Conservation (phyloP, 1,140 invertebrate species). For the Bombus waltoni region DNA sequence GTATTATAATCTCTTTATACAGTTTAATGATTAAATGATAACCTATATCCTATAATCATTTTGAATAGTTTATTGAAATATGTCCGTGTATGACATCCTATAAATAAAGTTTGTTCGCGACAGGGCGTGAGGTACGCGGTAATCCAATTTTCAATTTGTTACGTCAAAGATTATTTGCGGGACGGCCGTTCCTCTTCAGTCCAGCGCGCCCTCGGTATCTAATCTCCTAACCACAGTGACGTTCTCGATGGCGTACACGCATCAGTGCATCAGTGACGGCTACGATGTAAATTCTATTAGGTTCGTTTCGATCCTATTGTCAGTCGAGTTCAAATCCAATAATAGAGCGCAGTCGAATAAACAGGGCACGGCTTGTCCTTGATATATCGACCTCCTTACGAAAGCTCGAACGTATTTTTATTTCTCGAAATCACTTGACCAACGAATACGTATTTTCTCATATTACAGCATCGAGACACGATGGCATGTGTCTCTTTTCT, state of each 20-base stretch:
- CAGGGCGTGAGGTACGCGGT: neutral
- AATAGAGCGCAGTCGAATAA: constrained; percentile 46
- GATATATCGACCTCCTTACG: constrained; percentile 52
- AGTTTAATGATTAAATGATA: too few species aligned
- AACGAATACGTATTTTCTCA: constrained; percentile 31
- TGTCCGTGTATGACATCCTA: neutral
- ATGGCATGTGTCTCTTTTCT: neutral
- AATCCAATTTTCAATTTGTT: constrained; percentile 41
- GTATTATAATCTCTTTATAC: neutral
- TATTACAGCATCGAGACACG: neutral
- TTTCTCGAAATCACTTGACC: constrained; percentile 52
- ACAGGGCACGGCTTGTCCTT: constrained; percentile 45
- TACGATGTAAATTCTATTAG: constrained; percentile 42
- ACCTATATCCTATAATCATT: neutral
- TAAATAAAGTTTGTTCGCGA: too few species aligned
- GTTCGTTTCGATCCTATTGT: constrained; percentile 44
- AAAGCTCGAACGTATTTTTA: constrained; percentile 55
- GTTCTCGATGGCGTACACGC: neutral
- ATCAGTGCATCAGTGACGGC: neutral
- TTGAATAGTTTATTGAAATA: neutral
- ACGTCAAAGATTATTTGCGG: constrained; percentile 9
- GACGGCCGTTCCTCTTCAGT: neutral
- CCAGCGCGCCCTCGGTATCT: neutral
- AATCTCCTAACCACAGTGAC: constrained; percentile 8
- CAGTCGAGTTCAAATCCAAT: constrained; percentile 36